A percentile compares a stretch with the other conserved stretches of the same genome.
Conservation (phyloP, 1,140 invertebrate genomes). For the Cyclina sinensis region DNA sequence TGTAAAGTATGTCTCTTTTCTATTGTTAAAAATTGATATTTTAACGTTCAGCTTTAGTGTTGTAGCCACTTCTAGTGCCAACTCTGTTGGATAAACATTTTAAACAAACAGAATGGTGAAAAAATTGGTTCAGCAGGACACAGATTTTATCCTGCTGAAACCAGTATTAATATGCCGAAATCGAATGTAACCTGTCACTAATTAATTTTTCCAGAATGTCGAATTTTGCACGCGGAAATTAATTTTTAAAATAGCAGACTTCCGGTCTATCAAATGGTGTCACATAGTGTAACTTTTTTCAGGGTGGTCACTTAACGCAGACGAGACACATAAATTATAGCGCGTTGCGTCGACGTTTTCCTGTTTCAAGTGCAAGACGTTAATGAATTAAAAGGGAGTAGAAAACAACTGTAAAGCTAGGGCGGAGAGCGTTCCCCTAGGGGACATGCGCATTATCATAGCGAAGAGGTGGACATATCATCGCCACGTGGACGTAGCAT, state of each 20-base stretch:
- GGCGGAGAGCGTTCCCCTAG: slow-evolving; percentile 24
- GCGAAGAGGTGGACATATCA: background rate
- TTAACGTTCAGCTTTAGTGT: background rate
- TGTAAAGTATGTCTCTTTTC: slow-evolving; percentile 27
- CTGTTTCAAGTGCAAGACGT: slow-evolving; percentile 28
- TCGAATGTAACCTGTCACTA: background rate
- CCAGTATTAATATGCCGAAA: no score
- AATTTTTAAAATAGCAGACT: background rate
- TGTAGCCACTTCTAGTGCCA: background rate
- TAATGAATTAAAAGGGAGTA: slow-evolving; percentile 41
- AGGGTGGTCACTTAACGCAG: slow-evolving; percentile 27
- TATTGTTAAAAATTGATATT: background rate
- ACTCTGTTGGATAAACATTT: background rate
- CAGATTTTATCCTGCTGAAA: no score
- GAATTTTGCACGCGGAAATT: slow-evolving; percentile 9
- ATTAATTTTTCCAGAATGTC: background rate
- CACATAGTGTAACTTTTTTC: slow-evolving; percentile 28
- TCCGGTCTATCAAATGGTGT: slow-evolving; percentile 29
- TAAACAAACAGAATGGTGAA: slow-evolving; percentile 2
- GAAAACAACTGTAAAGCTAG: slow-evolving; percentile 32
- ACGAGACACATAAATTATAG: slow-evolving; percentile 43
- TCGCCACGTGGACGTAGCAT: slow-evolving; percentile 47
- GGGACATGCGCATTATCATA: slow-evolving; percentile 34
- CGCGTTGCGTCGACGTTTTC: slow-evolving; percentile 37
- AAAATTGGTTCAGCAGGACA: no score